Base-by-base conservation (phyloP, 2,888 invertebrate genomes). In the Plusia festucae region DNA sequence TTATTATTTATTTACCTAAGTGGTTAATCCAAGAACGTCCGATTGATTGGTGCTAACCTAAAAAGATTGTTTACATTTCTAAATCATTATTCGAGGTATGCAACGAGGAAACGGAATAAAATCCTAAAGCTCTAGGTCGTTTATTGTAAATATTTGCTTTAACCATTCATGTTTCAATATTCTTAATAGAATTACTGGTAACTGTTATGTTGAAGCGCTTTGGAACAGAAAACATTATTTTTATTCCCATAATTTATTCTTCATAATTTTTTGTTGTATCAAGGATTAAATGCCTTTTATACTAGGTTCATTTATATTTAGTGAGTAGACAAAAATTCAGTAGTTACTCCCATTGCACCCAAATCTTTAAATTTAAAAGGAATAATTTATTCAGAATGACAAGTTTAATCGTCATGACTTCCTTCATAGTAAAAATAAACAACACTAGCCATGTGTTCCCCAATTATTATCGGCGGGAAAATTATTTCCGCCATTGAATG, bases 391-490 rank as follows among this genome's bases (percentile, higher is more conserved):
- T 51, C 30, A 49, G 32, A 57, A 63, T 64, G 69, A 68, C 73
- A 74, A 58, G 53, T 22, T 51, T 58, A 49, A 53, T 67, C 68
- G 66, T 64, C 63, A 46, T 44, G n/a, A 66, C 65, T 74, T 78
- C 73, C 74, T 74, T 71, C 63, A 51, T 77, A 60, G 67, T 40
- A 66, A 74, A 73, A 68, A 70, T 73, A 71, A 80, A 76, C 70
- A 72, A 74, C 68, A 53, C 15, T 22, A 34, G 75, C 78, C 79
- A 76, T 73, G 66, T 78, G 78, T 63, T 57, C 46, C 57, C 62
- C 53, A 49, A 68, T 54, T 65, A 78, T 70, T 72, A 70, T 70
- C 65, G 69, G 65, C 62, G 68, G 76, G 70, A 73, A 73, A 73
- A 66, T 58, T 63, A 6, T 65, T 73, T 73, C 79, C 69, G 69